phyloP scores from a whole-genome alignment of 2,113 vertebrate genomes.

The Passer domesticus region DNA sequence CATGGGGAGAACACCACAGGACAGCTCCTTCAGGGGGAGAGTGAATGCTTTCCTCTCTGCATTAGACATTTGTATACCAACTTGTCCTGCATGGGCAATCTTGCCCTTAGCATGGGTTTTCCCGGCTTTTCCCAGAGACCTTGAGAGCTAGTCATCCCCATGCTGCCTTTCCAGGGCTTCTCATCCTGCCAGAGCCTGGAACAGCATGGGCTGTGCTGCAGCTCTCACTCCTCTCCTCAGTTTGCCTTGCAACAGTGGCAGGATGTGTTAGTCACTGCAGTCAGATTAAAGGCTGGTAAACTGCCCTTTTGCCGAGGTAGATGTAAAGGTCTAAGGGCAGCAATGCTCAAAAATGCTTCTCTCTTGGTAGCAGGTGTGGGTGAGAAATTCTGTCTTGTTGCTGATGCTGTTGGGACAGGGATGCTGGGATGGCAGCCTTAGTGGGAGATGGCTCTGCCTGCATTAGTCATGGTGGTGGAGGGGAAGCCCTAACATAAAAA shows the following conservation, averaged over 20 bases:
- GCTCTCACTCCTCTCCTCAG: not conserved
- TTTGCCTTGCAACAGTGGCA: not conserved
- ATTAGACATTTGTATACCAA: not conserved
- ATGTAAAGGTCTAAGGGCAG: not conserved
- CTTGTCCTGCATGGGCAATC: not conserved
- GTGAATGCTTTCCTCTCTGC: not conserved
- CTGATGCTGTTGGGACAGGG: not conserved
- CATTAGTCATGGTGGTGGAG: not conserved
- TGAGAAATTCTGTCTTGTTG: not conserved
- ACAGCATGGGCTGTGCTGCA: not conserved
- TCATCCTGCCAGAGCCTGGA: not conserved
- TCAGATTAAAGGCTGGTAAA: not conserved
- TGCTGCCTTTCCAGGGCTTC: not conserved
- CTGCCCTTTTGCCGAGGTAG: not conserved
- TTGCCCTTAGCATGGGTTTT: not conserved
- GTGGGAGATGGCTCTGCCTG: not conserved
- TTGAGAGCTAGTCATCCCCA: not conserved
- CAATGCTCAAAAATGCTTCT: not conserved
- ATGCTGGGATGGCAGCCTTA: not conserved
- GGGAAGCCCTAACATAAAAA: not conserved
- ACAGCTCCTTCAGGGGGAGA: not conserved
- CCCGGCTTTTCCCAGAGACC: not conserved
- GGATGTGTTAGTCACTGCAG: not conserved
- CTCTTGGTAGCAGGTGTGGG: not conserved
- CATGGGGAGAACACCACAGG: not conserved